Conservation (phyloP, 2,113 vertebrate species). For the Platysteira castanea region DNA sequence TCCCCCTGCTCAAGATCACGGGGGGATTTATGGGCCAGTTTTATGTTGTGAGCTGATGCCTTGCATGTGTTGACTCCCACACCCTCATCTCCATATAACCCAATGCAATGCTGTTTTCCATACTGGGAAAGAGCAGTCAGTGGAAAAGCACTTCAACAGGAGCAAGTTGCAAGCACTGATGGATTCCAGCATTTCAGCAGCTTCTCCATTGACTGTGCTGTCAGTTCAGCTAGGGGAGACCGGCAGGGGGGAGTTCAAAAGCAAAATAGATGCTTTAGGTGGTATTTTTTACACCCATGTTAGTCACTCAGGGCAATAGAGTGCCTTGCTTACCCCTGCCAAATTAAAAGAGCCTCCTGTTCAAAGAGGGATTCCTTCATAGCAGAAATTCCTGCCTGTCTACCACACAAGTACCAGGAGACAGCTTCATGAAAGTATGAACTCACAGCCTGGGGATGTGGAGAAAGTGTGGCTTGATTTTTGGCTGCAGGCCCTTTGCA, state of each 20-base stretch:
- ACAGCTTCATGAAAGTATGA: background rate
- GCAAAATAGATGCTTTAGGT: background rate
- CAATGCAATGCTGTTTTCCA: rapidly evolving
- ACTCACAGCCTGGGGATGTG: background rate
- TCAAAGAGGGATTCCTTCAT: background rate
- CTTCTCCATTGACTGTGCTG: background rate
- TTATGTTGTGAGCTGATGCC: background rate
- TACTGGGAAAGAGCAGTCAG: rapidly evolving
- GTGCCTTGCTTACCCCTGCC: background rate
- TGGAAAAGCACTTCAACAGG: rapidly evolving
- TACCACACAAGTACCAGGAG: background rate
- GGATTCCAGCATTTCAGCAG: background rate
- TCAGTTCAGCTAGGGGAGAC: background rate
- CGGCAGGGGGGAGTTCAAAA: background rate
- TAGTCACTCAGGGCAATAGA: rapidly evolving
- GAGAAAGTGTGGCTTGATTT: background rate
- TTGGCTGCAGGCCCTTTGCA: background rate
- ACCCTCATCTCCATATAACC: background rate
- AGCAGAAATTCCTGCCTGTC: background rate
- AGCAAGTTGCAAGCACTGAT: rapidly evolving
- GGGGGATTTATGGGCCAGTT: background rate
- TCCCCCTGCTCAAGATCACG: background rate
- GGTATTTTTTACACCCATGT: background rate
- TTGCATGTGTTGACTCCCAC: background rate
- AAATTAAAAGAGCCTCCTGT: background rate